phyloP scores from a whole-genome alignment of 2,113 vertebrate species.

The Paratilapia polleni region DNA sequence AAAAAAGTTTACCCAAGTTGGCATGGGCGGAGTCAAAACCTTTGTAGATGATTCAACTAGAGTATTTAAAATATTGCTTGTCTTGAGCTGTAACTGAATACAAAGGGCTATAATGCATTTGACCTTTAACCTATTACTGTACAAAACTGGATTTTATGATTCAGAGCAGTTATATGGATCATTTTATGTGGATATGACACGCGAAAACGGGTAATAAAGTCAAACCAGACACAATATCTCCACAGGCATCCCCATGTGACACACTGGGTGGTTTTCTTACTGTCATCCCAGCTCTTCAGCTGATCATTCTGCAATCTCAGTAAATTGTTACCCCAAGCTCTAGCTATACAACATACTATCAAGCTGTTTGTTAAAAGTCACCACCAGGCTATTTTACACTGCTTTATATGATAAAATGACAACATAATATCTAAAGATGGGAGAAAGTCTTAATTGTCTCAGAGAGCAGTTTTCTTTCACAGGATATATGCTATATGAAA shows the following conservation, averaged over 20 bases:
- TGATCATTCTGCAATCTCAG: conserved; percentile 20
- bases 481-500: background rate
- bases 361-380: background rate
- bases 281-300: background rate
- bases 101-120: conserved; percentile 2
- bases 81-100: background rate
- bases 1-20: background rate
- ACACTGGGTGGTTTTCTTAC: background rate
- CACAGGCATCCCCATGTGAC: background rate
- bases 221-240: background rate
- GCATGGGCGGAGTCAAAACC: background rate
- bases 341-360: background rate
- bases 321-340: background rate
- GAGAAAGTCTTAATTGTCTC: background rate
- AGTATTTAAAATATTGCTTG: background rate
- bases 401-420: no score
- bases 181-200: conserved; percentile 25
- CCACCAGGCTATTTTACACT: background rate
- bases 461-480: background rate
- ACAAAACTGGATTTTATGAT: conserved; percentile 44
- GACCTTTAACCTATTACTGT: background rate
- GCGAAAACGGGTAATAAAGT: conserved; percentile 22
- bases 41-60: background rate
- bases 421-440: background rate
- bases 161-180: background rate